These are phyloP conservation scores for Nylanderia fulva DNA, from an alignment of 1,140 invertebrate genomes.

Conservation along the genomic window DNA sequence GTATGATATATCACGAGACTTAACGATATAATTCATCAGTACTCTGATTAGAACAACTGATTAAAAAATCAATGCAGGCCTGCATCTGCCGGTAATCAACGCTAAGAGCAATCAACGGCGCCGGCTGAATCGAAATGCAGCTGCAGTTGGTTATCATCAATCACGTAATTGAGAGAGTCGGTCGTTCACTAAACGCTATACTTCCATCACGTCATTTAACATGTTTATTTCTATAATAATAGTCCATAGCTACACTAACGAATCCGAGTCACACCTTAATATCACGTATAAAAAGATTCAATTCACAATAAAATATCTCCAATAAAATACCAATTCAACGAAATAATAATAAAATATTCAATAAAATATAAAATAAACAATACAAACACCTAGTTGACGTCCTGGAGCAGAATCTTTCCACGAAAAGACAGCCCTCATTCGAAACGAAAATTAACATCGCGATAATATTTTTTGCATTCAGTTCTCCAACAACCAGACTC, in stretches of 20 bases:
- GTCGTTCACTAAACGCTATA: conserved; percentile 16
- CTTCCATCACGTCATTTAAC: conserved; percentile 13
- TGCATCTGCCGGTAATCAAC: conserved; percentile 73
- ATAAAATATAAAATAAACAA: no score
- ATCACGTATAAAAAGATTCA: background rate
- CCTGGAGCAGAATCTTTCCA: no score
- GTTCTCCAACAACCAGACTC: conserved; percentile 92
- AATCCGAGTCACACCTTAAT: background rate
- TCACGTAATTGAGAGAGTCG: conserved; percentile 36
- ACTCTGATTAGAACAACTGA: conserved; percentile 10
- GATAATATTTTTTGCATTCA: conserved; percentile 56
- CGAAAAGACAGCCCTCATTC: background rate
- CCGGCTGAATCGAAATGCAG: conserved; percentile 62
- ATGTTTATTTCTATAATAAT: background rate
- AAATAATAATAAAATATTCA: no score
- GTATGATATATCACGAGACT: background rate
- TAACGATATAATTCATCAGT: background rate
- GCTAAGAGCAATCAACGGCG: conserved; percentile 46
- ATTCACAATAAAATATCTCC: background rate
- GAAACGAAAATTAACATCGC: no score
- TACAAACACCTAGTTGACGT: background rate
- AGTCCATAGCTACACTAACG: background rate
- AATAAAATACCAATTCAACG: no score
- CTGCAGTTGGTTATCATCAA: conserved; percentile 53
- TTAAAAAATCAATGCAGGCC: conserved; percentile 66